Evolutionary conservation across 2,888 invertebrate species (phyloP).

Genomic region (Monopis laevigella): DNA sequence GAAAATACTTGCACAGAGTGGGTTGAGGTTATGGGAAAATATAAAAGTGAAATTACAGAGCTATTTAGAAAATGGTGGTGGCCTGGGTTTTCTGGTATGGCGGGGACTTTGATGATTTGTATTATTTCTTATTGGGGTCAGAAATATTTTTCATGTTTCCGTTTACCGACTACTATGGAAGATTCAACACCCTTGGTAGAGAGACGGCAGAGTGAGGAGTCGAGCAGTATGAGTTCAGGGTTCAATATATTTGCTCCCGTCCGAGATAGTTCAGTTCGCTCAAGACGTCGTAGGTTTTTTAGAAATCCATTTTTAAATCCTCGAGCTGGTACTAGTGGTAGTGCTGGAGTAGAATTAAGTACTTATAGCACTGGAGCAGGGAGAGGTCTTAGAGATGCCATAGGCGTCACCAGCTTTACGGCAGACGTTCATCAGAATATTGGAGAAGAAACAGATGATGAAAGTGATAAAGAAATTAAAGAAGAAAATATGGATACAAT

Average conservation of each 20-base stretch:
- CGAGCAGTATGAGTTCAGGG: not conserved
- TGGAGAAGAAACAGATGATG: too few relatives aligned
- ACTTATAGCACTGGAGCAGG: not conserved
- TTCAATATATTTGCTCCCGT: not conserved
- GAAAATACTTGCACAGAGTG: constrained; percentile 27
- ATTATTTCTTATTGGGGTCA: constrained; percentile 2
- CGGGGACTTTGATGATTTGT: constrained; percentile 2
- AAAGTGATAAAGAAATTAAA: too few relatives aligned
- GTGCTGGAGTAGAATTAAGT: constrained; percentile 1
- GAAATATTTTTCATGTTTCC: not conserved
- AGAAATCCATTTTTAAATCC: not conserved
- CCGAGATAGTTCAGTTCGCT: not conserved
- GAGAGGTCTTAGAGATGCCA: too few relatives aligned
- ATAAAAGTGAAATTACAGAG: not conserved
- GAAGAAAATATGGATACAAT: too few relatives aligned
- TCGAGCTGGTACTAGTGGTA: not conserved
- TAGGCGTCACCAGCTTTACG: too few relatives aligned
- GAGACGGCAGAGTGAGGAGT: not conserved
- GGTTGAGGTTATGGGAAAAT: constrained; percentile 17
- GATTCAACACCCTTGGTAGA: constrained; percentile 1
- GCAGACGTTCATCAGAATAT: too few relatives aligned
- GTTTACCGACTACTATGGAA: not conserved
- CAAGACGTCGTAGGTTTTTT: not conserved
- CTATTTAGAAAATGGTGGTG: constrained; percentile 4
- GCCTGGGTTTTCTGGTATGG: not conserved